These are phyloP conservation scores for Apamea crenata DNA, from an alignment of 2,888 invertebrate species.

Conservation along the genomic window DNA sequence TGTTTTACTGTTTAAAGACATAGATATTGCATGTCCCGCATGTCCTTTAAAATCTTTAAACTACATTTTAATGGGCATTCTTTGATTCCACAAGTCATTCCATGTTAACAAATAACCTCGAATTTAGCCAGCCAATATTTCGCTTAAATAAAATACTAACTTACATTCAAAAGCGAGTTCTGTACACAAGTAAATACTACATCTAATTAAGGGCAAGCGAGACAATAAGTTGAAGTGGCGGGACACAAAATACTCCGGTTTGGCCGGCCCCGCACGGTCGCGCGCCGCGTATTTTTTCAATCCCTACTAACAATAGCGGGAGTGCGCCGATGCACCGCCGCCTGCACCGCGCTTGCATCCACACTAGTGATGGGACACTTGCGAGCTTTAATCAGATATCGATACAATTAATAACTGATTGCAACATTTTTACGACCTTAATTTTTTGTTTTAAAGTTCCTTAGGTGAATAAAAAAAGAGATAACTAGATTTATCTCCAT, in stretches of 20 bases:
- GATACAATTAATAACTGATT: conserved; percentile 50
- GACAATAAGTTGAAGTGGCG: conserved; percentile 60
- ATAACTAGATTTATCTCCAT: conserved; percentile 8
- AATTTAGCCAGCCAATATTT: not conserved
- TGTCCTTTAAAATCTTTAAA: too few species aligned
- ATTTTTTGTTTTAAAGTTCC: not conserved
- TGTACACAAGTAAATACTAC: conserved; percentile 52
- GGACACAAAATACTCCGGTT: conserved; percentile 65
- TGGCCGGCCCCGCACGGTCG: conserved; percentile 50
- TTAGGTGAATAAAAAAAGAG: not conserved
- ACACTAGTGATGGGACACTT: conserved; percentile 74
- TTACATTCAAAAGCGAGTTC: conserved; percentile 33
- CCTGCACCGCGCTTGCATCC: conserved; percentile 76
- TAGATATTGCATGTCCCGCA: too few species aligned
- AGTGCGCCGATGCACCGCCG: conserved; percentile 68
- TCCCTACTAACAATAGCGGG: conserved; percentile 75
- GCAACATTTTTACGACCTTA: not conserved
- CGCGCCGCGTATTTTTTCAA: conserved; percentile 66
- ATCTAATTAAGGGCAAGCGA: conserved; percentile 59
- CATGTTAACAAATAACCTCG: not conserved
- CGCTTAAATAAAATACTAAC: conserved; percentile 2
- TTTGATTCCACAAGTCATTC: not conserved
- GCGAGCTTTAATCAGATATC: conserved; percentile 47
- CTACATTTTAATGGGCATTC: too few species aligned
- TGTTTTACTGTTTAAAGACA: not conserved